Evolutionary conservation across 1,140 invertebrate species (phyloP), one percentile per base, ranked within the genome.

Genomic region (Marisa cornuarietis): DNA sequence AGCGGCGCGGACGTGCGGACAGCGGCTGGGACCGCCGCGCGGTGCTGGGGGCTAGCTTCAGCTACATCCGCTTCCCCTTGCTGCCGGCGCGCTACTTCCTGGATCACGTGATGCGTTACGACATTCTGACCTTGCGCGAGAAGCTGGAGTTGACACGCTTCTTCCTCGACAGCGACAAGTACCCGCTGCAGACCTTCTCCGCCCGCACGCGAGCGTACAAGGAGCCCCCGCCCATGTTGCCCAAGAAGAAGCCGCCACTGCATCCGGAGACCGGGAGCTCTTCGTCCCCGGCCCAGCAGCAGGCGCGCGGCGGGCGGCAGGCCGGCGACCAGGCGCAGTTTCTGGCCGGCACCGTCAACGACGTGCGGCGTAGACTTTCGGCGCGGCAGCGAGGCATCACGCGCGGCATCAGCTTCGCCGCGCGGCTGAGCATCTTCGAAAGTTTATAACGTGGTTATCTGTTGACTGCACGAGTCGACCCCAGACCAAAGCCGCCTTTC

Each of bases 31-130:
- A 85, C 58, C 82, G 83, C 68, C 26, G 84, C 14, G 72, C 71
- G 24, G 75, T 79, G 31, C 62, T 85, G 11, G 82, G 84, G 0
- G 79, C 78, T 9, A 73, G 75, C 13, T 66, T 85, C 54, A 81
- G 81, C 68, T 78, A 83, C 71, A 75, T 85, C 16, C 65, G 82
- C 54, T 81, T 85, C 63, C 84, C 84, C 0, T 51, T 77, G 18
- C 76, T 77, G 18, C 76, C 76, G 20, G 63, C 76, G 14, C 65
- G 76, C 11, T 77, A 77, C 76, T 77, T 77, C 51, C 76, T 77
- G 49, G 76, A 77, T 63, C 18, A 77, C 76, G 76, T 77, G 62
- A 77, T 77, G 76, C 76, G 76, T 42, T 77, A 77, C 76, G 76
- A 77, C 63, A 68, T 77, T 63, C 76, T 77, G 54, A 77, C 76